Evolutionary conservation across 2,888 invertebrate species (phyloP).

Genomic region (Cantharis rustica): DNA sequence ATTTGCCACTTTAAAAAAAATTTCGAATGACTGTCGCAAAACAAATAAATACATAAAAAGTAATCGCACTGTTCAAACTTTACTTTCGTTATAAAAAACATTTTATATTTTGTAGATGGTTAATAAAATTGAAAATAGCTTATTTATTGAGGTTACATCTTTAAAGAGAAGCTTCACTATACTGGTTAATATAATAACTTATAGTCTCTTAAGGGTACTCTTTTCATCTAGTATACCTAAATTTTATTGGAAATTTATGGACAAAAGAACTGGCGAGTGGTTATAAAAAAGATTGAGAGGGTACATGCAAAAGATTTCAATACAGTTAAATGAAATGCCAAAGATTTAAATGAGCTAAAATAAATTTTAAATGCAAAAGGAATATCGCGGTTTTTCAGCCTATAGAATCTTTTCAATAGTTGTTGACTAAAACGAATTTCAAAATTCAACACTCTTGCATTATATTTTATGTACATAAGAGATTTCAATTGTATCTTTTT

Average conservation of each 20-base stretch:
- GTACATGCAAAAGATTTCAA: slow-evolving; percentile 13
- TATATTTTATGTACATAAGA: slow-evolving; percentile 8
- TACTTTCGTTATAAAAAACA: not conserved
- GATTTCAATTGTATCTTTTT: not conserved
- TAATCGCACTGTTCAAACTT: not conserved
- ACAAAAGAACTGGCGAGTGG: not conserved
- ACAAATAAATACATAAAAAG: not conserved
- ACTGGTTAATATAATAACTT: not conserved
- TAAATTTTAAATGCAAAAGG: slow-evolving; percentile 11
- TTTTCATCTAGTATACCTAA: slow-evolving; percentile 3
- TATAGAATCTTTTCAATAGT: slow-evolving; percentile 11
- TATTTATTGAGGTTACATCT: not conserved
- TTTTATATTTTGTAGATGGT: not conserved
- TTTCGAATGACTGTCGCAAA: not conserved
- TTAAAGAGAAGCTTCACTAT: not conserved
- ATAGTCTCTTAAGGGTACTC: not conserved
- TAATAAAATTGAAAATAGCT: not conserved
- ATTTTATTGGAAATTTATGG: slow-evolving; percentile 7
- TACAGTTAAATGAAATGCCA: slow-evolving; percentile 16
- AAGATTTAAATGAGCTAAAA: slow-evolving; percentile 14
- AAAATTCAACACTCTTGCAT: slow-evolving; percentile 6
- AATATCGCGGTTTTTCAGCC: slow-evolving; percentile 4
- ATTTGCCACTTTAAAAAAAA: not conserved
- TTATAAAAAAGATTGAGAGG: slow-evolving; percentile 11
- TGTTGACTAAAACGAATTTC: slow-evolving; percentile 12